Percentiles rank a stretch among this genome's conserved stretches.
Conservation (phyloP, 2,113 vertebrate genomes). For the Promerops cafer region DNA sequence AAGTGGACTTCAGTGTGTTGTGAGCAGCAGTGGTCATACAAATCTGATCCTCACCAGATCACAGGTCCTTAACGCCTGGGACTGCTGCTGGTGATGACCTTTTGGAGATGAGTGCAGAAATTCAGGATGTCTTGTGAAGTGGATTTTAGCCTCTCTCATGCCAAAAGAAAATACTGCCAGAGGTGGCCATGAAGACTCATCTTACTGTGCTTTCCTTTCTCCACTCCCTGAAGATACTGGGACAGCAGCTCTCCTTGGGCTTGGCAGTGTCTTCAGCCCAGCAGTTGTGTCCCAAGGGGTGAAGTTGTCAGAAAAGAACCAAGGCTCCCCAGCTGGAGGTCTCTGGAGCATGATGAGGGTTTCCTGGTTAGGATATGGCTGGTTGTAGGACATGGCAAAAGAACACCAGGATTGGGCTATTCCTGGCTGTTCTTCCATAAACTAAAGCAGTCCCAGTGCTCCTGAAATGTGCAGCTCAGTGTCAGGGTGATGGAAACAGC, state of each 20-base stretch:
- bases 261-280: accelerated
- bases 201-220: background rate
- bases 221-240: background rate
- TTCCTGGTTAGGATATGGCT: background rate
- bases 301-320: background rate
- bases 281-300: background rate
- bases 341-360: background rate
- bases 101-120: background rate
- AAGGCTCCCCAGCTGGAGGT: background rate
- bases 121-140: background rate
- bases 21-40: background rate
- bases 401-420: background rate
- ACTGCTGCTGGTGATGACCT: background rate
- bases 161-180: background rate
- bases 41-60: background rate
- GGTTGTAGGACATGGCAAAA: background rate
- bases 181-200: background rate
- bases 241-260: background rate
- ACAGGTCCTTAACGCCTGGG: background rate
- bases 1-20: background rate
- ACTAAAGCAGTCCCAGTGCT: background rate
- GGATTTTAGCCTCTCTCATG: background rate
- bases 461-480: background rate
- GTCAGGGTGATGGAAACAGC: slow-evolving; percentile 2
- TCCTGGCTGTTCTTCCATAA: background rate